Evolutionary conservation across 2,888 invertebrate species (phyloP), one percentile per base, ranked within the genome.

Genomic region (Altica lythri): DNA sequence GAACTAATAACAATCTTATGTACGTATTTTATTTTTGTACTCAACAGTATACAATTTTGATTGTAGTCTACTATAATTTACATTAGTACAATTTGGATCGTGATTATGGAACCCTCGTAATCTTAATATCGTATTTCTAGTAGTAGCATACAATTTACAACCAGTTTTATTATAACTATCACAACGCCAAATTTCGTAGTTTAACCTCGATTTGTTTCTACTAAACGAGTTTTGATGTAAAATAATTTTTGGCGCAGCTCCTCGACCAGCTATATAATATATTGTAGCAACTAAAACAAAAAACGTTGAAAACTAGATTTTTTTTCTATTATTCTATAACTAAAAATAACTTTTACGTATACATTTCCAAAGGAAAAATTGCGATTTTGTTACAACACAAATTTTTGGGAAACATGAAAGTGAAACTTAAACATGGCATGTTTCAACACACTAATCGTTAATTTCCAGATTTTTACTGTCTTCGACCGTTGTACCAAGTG

Each of bases 111-210:
- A 6, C 2, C 29, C 29, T 29, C 29, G 6, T 9, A 29, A 29
- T n/a, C 29, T n/a, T 45, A 19, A 66, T 65, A 5, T 59, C 58
- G 16, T 55, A 54, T 66, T 61, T 30, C 60, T 56, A 4, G 68
- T 64, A n/a, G 58, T 57, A 4, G 65, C 59, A 25, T 53, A 53
- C n/a, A 57, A 62, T 52, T 65, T 66, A 38, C 68, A 68, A 35
- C 64, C 17, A 13, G 62, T 60, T 40, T 61, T 60, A 35, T 61
- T 63, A 48, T 63, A 66, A 40, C 67, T 67, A 22, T 64, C 59
- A 30, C 57, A 58, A 42, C 68, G 66, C 16, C 38, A 38, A 10
- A 38, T 38, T 19, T 19, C 19, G 10, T 38, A 19, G 19, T 38
- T 29, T 29, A n/a, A n/a, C 29, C 29, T 9, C n/a, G 4, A 19